Evolutionary conservation across 2,113 vertebrate species (phyloP).

Genomic region (Pseudopodoces humilis): DNA sequence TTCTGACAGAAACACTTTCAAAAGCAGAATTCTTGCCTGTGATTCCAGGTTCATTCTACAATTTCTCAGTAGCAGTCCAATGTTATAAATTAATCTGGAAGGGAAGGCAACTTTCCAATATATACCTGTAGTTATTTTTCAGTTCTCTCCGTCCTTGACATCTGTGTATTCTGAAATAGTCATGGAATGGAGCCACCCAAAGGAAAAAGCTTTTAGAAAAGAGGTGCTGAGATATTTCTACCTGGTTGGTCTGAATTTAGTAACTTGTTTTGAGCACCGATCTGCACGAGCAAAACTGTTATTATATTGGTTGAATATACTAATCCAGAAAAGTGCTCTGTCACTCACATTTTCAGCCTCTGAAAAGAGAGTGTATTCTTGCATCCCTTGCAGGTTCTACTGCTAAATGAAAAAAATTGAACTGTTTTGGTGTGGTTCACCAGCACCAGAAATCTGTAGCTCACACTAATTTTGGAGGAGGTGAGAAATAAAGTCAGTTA

Average conservation of each 20-base stretch:
- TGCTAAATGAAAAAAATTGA: background rate
- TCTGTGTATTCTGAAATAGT: background rate
- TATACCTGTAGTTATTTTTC: background rate
- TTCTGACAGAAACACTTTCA: background rate
- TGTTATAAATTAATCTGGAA: background rate
- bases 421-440: background rate
- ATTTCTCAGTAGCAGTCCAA: background rate
- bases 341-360: background rate
- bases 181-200: background rate
- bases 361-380: background rate
- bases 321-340: background rate
- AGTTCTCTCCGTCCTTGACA: background rate
- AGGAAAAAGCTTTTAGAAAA: background rate
- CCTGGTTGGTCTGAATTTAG: background rate
- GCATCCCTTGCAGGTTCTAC: background rate
- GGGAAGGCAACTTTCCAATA: background rate
- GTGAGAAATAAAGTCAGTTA: background rate
- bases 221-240: background rate
- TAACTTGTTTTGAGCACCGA: background rate
- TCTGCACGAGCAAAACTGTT: background rate
- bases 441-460: background rate
- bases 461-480: background rate
- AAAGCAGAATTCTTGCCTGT: background rate
- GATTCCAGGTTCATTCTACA: background rate
- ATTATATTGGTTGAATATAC: background rate